Percentiles rank a stretch among this genome's conserved stretches.
phyloP scores from a whole-genome alignment of 2,113 vertebrate genomes.

The Sminthopsis crassicaudata region DNA sequence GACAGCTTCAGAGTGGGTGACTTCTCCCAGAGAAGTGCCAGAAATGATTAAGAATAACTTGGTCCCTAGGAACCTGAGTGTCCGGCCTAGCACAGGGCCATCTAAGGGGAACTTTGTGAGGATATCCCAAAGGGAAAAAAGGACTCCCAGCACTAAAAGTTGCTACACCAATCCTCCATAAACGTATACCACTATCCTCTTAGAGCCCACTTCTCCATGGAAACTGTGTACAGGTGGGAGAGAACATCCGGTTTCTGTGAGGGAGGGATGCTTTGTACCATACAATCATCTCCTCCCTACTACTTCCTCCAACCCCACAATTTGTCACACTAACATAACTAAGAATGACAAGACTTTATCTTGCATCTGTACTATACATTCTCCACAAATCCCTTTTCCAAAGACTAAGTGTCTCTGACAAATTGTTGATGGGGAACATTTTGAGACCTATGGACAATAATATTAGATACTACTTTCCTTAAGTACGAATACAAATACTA shows the following conservation, averaged over 20 bases:
- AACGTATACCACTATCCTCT: not conserved
- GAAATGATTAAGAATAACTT: not conserved
- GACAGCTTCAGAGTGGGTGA: not conserved
- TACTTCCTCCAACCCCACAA: too few relatives aligned
- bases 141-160: not conserved
- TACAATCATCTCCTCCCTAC: not conserved
- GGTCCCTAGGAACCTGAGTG: not conserved
- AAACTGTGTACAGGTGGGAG: not conserved
- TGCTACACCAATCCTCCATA: not conserved
- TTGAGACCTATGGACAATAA: not conserved
- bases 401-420: not conserved
- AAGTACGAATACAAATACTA: too few relatives aligned
- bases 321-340: too few relatives aligned
- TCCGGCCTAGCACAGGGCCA: not conserved
- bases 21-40: not conserved
- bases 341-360: too few relatives aligned
- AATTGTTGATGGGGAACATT: not conserved
- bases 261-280: not conserved
- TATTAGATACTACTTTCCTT: not conserved
- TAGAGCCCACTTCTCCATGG: not conserved
- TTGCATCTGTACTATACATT: not conserved
- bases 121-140: not conserved
- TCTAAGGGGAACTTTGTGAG: not conserved
- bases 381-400: not conserved
- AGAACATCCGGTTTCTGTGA: not conserved